phyloP scores from a whole-genome alignment of 2,113 vertebrate species.

The Lates calcarifer region DNA sequence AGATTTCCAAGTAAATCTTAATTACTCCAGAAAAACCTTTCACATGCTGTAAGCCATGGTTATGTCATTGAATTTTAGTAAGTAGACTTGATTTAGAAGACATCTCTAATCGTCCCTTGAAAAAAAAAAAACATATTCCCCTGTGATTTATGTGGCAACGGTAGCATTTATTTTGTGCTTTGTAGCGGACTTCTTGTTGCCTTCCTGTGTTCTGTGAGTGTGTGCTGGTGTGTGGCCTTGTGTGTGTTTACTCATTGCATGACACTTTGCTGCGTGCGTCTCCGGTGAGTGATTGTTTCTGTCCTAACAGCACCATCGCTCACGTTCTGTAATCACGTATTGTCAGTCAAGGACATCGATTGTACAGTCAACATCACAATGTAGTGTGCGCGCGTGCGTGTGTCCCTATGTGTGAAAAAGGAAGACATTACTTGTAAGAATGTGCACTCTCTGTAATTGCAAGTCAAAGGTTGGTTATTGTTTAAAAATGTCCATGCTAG shows the following conservation, averaged over 20 bases:
- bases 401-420: background rate
- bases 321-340: conserved; percentile 31
- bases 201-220: conserved; percentile 65
- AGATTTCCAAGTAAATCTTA: background rate
- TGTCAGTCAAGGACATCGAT: conserved; percentile 43
- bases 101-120: background rate
- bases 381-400: background rate
- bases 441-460: background rate
- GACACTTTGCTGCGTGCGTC: conserved; percentile 25
- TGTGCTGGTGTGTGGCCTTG: conserved; percentile 39
- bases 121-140: background rate
- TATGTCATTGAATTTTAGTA: background rate
- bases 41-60: background rate
- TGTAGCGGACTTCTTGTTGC: conserved; percentile 38
- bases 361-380: conserved; percentile 13
- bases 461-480: background rate
- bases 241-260: conserved; percentile 47
- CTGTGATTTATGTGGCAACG: conserved; percentile 1
- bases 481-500: background rate
- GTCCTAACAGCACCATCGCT: conserved; percentile 7
- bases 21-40: background rate
- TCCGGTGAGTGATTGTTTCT: conserved; percentile 53
- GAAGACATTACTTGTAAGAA: background rate
- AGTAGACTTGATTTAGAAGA: background rate
- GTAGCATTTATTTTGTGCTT: conserved; percentile 19